Conservation (phyloP, 2,797 vertebrate species). For the Ficedula albicollis region DNA sequence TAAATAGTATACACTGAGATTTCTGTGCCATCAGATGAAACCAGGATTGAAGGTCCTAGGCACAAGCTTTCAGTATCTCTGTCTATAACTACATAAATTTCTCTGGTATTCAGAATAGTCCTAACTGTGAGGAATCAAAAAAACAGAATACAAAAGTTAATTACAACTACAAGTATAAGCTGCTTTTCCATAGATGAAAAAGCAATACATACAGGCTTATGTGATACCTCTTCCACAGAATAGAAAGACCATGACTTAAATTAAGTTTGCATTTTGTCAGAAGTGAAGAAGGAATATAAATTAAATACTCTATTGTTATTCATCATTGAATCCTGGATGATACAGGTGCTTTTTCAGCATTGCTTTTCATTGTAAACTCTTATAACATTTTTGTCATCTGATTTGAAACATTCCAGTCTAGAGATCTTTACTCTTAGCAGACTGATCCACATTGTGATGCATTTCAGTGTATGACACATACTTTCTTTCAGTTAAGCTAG, state of each 20-base stretch:
- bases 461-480: not conserved
- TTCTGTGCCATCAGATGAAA: not conserved
- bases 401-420: not conserved
- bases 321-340: not conserved
- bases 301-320: not conserved
- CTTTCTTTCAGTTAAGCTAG: not conserved
- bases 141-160: not conserved
- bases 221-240: not conserved
- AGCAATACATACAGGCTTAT: not conserved
- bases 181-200: not conserved
- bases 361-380: not conserved
- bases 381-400: not conserved
- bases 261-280: not conserved
- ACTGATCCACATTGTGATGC: not conserved
- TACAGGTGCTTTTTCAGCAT: not conserved
- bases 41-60: not conserved
- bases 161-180: not conserved
- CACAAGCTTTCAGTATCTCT: not conserved
- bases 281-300: not conserved
- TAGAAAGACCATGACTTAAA: rapidly evolving
- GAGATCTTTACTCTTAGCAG: not conserved
- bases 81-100: not conserved
- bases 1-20: not conserved
- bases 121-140: not conserved
- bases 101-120: not conserved